Evolutionary conservation across 1,140 invertebrate species (phyloP).

Genomic region (Drosophila watanabei): DNA sequence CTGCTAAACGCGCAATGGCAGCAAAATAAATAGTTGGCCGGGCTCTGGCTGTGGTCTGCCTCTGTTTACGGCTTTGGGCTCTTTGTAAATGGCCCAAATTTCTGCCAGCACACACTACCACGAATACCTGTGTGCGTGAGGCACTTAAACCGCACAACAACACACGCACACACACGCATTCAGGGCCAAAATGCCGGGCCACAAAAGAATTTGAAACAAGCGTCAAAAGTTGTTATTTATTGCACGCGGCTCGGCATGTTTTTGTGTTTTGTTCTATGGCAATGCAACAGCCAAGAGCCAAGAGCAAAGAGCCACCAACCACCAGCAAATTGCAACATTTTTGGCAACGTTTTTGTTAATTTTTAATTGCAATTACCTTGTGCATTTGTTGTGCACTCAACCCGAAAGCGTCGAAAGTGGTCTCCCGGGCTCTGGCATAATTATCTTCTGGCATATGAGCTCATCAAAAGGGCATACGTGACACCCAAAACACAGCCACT

Average conservation of each 20-base stretch:
- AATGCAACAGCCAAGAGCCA: conserved; percentile 15
- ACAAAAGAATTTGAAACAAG: conserved; percentile 71
- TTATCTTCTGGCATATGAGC: conserved; percentile 45
- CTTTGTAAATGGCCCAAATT: conserved; percentile 56
- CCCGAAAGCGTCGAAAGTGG: conserved; percentile 21
- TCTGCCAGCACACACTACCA: conserved; percentile 31
- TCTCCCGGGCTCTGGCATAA: conserved; percentile 46
- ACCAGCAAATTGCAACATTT: conserved; percentile 32
- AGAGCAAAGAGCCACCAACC: not conserved
- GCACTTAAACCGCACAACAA: conserved; percentile 50
- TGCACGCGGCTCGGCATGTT: conserved; percentile 42
- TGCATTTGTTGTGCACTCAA: conserved; percentile 32
- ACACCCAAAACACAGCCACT: conserved; percentile 9
- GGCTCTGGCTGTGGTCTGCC: not conserved
- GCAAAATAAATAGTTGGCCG: conserved; percentile 65
- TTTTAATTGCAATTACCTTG: conserved; percentile 62
- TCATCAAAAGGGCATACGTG: conserved; percentile 62
- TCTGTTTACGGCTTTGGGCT: not conserved
- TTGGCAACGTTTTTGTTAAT: conserved; percentile 58
- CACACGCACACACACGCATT: conserved; percentile 17
- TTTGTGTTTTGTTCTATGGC: conserved; percentile 56
- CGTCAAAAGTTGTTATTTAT: conserved; percentile 81
- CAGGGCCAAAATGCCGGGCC: conserved; percentile 51
- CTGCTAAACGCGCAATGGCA: conserved; percentile 76
- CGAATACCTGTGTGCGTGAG: conserved; percentile 67